These are phyloP conservation scores for Numenius arquata DNA, from an alignment of 2,113 vertebrate species.

Conservation along the genomic window DNA sequence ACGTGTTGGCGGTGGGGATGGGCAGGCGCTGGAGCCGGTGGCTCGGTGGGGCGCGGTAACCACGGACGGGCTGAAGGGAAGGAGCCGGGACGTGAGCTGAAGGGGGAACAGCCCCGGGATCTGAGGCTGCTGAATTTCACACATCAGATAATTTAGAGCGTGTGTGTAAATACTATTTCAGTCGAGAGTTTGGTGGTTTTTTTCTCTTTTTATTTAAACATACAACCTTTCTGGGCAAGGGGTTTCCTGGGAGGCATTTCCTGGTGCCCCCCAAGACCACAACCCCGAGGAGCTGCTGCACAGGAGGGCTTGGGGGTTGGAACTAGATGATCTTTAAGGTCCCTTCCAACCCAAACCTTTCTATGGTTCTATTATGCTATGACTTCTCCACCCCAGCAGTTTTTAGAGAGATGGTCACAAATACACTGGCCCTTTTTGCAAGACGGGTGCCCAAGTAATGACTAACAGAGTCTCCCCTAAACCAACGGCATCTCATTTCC, in stretches of 20 bases:
- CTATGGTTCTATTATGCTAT: no score
- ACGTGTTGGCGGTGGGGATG: accelerated
- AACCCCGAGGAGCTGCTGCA: background rate
- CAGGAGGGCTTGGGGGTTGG: background rate
- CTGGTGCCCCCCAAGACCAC: accelerated
- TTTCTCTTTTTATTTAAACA: background rate
- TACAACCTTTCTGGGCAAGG: background rate
- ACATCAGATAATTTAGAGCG: background rate
- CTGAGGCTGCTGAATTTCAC: background rate
- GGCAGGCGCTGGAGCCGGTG: background rate
- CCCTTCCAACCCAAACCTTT: no score
- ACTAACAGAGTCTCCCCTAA: background rate
- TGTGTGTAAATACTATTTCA: background rate
- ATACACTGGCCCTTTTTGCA: background rate
- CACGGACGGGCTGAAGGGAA: no score
- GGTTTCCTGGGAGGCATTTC: background rate
- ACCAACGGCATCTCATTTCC: background rate
- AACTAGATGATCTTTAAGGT: no score
- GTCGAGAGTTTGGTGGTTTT: accelerated
- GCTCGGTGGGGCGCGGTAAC: no score
- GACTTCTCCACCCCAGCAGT: background rate
- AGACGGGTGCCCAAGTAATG: background rate
- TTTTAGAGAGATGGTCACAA: background rate
- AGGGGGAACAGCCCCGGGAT: background rate
- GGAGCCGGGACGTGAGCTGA: accelerated